A percentile compares a stretch with the other conserved stretches of the same genome.
Conservation (phyloP, 2,113 vertebrate genomes). For the Eudyptes chrysolophus region DNA sequence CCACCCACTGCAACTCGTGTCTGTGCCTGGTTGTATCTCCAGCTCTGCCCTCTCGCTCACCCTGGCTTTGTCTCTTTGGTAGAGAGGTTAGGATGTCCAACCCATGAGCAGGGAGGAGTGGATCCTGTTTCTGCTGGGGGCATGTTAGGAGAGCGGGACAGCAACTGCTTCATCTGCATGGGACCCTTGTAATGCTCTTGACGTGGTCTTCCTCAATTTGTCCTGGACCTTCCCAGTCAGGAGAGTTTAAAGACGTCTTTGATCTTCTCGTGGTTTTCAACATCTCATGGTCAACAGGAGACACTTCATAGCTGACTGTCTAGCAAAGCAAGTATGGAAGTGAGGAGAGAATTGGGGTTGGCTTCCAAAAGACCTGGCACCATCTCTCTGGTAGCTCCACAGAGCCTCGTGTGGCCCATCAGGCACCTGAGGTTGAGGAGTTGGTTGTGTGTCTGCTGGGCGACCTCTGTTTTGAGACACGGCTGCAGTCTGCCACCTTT, state of each 20-base stretch:
- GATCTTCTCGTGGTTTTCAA: background rate
- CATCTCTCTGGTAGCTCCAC: background rate
- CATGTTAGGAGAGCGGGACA: background rate
- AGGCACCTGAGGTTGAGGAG: background rate
- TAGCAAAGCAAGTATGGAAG: background rate
- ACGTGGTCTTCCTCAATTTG: background rate
- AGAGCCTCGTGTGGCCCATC: rapidly evolving
- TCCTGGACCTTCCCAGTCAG: background rate
- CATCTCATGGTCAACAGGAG: background rate
- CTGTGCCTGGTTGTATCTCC: background rate
- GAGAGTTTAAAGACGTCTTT: background rate
- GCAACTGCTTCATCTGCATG: background rate
- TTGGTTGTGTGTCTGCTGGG: background rate
- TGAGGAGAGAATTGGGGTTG: background rate
- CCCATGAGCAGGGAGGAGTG: background rate
- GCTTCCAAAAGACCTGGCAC: background rate
- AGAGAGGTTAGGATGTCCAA: background rate
- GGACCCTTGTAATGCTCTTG: background rate
- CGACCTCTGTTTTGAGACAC: background rate
- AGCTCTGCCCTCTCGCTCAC: background rate
- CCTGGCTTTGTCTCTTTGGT: background rate
- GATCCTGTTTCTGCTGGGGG: background rate
- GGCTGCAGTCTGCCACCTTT: background rate
- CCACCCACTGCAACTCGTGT: background rate
- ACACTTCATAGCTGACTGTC: no score